Evolutionary conservation across 2,797 vertebrate genomes (phyloP), one percentile per base, ranked within the genome.

Genomic region (Betta splendens): DNA sequence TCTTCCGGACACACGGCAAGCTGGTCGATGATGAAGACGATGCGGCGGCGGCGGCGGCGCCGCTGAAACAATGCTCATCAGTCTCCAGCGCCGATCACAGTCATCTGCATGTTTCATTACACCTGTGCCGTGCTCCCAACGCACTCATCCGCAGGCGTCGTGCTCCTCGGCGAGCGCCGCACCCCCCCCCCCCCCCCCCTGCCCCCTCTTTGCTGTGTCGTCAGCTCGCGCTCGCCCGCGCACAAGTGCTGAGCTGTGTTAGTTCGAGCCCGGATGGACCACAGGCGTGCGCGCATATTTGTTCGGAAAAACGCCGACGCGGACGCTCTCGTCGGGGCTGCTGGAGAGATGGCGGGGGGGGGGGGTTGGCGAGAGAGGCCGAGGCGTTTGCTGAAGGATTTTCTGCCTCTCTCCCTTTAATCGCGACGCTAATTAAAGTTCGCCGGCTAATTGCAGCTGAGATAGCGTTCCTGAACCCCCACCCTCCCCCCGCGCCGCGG

Each of bases 371-470:
- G n/a, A 59, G 64, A 69, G 72, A 79, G 66, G 56, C 62, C 40
- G 63, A 78, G 69, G 80, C 85, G 87, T 89, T 87, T 85, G 81
- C 85, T 42, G 16, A 77, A 89, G 74, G 86, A 83, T 89, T 87
- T 85, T 80, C 80, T 87, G 77, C 82, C 75, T 81, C 64, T 74
- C 53, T 50, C 57, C 85, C 80, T 86, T 87, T 85, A 87, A 89
- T 91, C 83, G 85, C 68, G 40, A 64, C 49, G 72, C 89, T 89
- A 89, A 92, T 91, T 89, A 89, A 91, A 88, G 81, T 89, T 84
- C 87, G 81, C 84, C 81, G 74, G 79, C 84, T 90, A 90, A 90
- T 89, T 90, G 87, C 81, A 80, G 81, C 76, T 79, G 83, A 75
- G 85, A 77, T 75, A 75, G 84, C 85, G 77, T 83, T 85, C 85